Base-by-base conservation (phyloP, 2,797 vertebrate genomes). In the Valencia hispanica region DNA sequence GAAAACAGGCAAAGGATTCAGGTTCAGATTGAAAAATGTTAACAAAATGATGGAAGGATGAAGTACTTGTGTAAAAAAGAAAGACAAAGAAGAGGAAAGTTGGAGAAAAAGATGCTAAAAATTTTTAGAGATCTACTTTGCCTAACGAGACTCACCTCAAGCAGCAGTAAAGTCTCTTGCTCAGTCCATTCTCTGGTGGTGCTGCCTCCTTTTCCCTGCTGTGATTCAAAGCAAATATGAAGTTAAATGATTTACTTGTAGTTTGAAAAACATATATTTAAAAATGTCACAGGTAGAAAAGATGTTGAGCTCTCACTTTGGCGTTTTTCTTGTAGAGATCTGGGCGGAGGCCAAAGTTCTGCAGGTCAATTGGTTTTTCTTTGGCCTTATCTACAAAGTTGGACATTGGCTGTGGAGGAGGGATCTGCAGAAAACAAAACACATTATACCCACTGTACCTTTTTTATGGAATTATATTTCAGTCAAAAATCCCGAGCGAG, bases 141-240 rank as follows among this genome's bases (percentile, higher is more conserved):
- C 65, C 30, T 4, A 3, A 41, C 8, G 25, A 63, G 36, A 77
- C 95, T 96, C 87, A 98, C 98, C 95, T 99, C 98, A 0, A 99
- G 85, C 7, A 99, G 95, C 41, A 99, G 95, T 47, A 99, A 89
- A 0, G 98, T 99, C 91, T 99, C 98, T 87, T 99, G 98, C 79
- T 99, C 98, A 0, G 97, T 98, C 98, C 98, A 99, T 3, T 99
- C 98, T 78, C 98, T 95, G 74, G 96, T 96, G 50, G 96, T 96
- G 77, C 91, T 96, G 10, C 93, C 93, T 0, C 93, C 92, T 95
- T 99, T 99, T 81, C 93, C 97, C 97, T 98, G 70, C 0, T 5
- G 70, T 4, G 1, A 76, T 51, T 15, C 65, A 83, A 36, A 84
- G 9, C 43, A 47, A 66, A 72, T 14, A 9, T 8, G 6, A 18